A percentile compares a stretch with the other conserved stretches of the same genome.
These are phyloP conservation scores for Steinernema carpocapsae DNA, from an alignment of 2,888 invertebrate species.

Conservation along the genomic window DNA sequence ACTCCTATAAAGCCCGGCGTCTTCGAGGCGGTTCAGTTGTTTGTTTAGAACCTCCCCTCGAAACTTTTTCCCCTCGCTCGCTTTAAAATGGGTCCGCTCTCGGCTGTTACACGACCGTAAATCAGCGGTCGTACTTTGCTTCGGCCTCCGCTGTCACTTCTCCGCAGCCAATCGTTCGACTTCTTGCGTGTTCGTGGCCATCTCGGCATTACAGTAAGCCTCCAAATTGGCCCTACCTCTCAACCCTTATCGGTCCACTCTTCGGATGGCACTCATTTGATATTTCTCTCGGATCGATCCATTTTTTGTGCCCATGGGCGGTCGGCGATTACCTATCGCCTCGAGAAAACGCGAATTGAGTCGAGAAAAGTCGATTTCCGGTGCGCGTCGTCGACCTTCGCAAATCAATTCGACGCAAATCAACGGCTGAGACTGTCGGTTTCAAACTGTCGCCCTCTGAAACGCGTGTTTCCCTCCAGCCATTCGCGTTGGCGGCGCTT, in stretches of 20 bases:
- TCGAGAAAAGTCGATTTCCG: conserved; percentile 23
- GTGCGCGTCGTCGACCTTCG: conserved; percentile 23
- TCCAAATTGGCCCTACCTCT: not conserved
- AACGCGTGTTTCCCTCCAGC: conserved; percentile 14
- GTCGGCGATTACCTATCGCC: conserved; percentile 16
- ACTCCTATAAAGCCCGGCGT: conserved; percentile 9
- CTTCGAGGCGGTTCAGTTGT: not conserved
- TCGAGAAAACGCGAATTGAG: not conserved
- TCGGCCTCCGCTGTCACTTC: not conserved
- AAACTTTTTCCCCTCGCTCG: not conserved
- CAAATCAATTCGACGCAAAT: conserved; percentile 27
- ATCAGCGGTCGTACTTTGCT: conserved; percentile 12
- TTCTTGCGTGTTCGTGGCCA: not conserved
- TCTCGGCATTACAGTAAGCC: not conserved
- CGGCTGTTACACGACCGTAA: conserved; percentile 11
- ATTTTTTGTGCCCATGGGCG: not conserved
- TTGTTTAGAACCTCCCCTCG: not conserved
- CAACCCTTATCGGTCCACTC: not conserved
- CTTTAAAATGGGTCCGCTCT: conserved; percentile 5
- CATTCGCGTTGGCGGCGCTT: not conserved
- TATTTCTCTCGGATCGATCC: not conserved
- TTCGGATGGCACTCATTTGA: not conserved
- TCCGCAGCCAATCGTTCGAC: conserved; percentile 10
- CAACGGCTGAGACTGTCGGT: not conserved
- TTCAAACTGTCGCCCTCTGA: not conserved